Evolutionary conservation across 1,140 invertebrate genomes (phyloP).

Genomic region (Drosophila pachea): DNA sequence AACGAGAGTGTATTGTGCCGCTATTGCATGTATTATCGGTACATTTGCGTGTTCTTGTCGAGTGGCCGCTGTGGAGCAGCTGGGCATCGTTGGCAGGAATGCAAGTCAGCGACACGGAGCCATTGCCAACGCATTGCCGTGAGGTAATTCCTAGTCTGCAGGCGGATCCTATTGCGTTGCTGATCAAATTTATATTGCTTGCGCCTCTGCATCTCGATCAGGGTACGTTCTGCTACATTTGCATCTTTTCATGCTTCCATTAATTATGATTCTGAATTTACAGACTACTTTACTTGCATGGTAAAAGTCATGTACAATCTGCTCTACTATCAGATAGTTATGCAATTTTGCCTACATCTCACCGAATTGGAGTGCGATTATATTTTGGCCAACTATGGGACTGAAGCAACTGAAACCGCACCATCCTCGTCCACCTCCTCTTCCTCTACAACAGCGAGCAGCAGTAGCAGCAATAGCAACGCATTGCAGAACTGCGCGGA

Average conservation of each 20-base stretch:
- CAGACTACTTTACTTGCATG: constrained; percentile 92
- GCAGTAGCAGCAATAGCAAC: background rate
- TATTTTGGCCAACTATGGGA: constrained; percentile 60
- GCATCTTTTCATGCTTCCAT: background rate
- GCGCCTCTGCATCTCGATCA: constrained; percentile 91
- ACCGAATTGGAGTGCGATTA: constrained; percentile 79
- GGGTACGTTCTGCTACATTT: constrained; percentile 82
- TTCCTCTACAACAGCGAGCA: constrained; percentile 4
- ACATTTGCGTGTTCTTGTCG: constrained; percentile 87
- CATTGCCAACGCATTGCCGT: constrained; percentile 70
- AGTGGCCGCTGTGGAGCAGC: constrained; percentile 84
- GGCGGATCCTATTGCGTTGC: constrained; percentile 89
- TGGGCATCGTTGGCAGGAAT: constrained; percentile 83
- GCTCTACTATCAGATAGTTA: constrained; percentile 91
- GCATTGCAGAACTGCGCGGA: constrained; percentile 51
- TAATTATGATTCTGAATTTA: background rate
- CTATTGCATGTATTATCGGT: constrained; percentile 92
- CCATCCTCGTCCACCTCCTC: background rate
- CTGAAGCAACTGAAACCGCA: background rate
- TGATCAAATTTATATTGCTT: constrained; percentile 92
- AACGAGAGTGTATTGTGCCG: constrained; percentile 94
- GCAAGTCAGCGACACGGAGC: constrained; percentile 64
- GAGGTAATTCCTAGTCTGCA: constrained; percentile 82
- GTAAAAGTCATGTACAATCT: constrained; percentile 93
- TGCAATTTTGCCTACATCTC: constrained; percentile 83